Conservation (phyloP, 2,888 invertebrate species). For the Cloeon dipterum region DNA sequence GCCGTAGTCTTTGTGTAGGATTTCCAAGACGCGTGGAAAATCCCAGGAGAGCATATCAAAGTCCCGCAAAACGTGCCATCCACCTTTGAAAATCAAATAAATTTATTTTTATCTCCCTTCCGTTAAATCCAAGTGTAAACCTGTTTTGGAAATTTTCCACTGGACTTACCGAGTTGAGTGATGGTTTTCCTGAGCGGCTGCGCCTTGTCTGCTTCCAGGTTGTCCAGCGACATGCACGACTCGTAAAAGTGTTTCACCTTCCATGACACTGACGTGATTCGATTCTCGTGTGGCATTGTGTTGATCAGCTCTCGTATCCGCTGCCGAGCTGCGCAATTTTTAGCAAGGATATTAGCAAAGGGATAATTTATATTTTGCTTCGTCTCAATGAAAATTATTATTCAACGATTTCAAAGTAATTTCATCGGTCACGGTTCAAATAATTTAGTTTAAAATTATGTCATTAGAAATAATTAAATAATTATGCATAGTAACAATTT, state of each 20-base stretch:
- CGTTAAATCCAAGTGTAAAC: background rate
- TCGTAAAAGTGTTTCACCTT: slow-evolving; percentile 33
- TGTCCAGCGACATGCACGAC: slow-evolving; percentile 27
- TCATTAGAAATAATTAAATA: too few species aligned
- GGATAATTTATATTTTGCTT: too few species aligned
- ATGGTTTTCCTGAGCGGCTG: slow-evolving; percentile 21
- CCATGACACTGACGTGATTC: slow-evolving; percentile 22
- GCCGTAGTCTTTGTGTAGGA: slow-evolving; percentile 23
- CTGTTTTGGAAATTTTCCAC: background rate
- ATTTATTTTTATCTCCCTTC: background rate
- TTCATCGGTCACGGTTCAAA: too few species aligned
- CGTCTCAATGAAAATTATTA: too few species aligned
- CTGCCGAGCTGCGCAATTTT: slow-evolving; percentile 19
- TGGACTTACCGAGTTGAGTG: slow-evolving; percentile 21
- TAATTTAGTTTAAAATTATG: too few species aligned
- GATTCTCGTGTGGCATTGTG: slow-evolving; percentile 20
- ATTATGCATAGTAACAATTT: too few species aligned
- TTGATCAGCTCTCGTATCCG: slow-evolving; percentile 22
- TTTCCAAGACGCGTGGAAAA: slow-evolving; percentile 16
- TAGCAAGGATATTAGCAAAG: background rate
- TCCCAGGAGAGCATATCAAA: slow-evolving; percentile 21
- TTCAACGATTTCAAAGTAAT: too few species aligned
- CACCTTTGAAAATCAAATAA: slow-evolving; percentile 20
- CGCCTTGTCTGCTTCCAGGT: slow-evolving; percentile 21
- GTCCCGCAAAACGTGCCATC: slow-evolving; percentile 24